phyloP scores from a whole-genome alignment of 2,888 invertebrate species.

The Autographa pulchrina region DNA sequence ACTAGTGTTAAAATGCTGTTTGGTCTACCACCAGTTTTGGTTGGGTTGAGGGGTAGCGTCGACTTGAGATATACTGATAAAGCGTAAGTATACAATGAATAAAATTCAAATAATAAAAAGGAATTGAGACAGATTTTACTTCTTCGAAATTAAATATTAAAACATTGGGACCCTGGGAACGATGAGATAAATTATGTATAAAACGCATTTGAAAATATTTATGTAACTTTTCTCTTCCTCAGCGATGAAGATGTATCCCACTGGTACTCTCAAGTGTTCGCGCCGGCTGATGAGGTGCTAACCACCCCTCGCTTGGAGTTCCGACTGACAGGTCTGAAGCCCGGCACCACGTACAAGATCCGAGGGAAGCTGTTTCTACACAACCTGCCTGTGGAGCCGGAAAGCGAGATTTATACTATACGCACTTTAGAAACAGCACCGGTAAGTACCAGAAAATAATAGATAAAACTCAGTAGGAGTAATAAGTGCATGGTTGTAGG shows the following conservation, averaged over 20 bases:
- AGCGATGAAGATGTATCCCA: slow-evolving; percentile 92
- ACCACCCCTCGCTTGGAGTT: slow-evolving; percentile 96
- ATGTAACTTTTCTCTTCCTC: slow-evolving; percentile 44
- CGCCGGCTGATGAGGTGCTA: slow-evolving; percentile 95
- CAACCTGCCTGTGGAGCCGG: slow-evolving; percentile 93
- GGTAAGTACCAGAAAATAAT: slow-evolving; percentile 67
- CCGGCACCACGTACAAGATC: slow-evolving; percentile 95
- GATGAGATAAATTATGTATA: no score
- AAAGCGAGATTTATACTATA: slow-evolving; percentile 93
- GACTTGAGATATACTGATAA: slow-evolving; percentile 96
- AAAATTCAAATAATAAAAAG: no score
- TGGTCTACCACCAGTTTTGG: slow-evolving; percentile 94
- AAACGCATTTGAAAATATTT: neutral
- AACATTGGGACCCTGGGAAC: no score
- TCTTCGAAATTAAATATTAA: neutral
- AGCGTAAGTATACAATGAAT: slow-evolving; percentile 86
- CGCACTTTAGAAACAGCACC: slow-evolving; percentile 90
- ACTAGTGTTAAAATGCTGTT: slow-evolving; percentile 95
- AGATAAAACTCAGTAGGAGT: no score
- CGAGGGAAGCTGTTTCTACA: slow-evolving; percentile 94
- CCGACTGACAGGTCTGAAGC: slow-evolving; percentile 93
- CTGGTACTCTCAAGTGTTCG: slow-evolving; percentile 96
- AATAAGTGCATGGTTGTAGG: no score
- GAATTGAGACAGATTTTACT: no score
- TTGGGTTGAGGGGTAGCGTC: slow-evolving; percentile 96